A percentile compares a stretch with the other conserved stretches of the same genome.
These are phyloP conservation scores for Podarcis muralis DNA, from an alignment of 2,113 vertebrate genomes.

Conservation along the genomic window DNA sequence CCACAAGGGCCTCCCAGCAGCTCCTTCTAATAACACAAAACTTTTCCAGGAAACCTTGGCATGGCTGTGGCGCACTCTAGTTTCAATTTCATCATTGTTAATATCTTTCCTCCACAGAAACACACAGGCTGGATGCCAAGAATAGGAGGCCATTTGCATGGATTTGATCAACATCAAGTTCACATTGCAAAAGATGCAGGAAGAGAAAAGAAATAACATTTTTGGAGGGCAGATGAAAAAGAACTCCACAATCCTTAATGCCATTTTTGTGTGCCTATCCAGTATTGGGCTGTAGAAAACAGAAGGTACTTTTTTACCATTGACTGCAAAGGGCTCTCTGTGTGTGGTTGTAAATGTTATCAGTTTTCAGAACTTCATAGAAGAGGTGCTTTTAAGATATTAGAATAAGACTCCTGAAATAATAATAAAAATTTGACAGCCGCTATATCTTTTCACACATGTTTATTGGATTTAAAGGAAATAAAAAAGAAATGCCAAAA, in stretches of 20 bases:
- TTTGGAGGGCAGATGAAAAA: conserved; percentile 27
- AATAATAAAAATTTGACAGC: not conserved
- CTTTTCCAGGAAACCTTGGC: conserved; percentile 35
- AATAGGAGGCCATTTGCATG: not conserved
- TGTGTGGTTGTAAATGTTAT: not conserved
- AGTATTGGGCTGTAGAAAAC: conserved; percentile 1
- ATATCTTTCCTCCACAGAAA: conserved; percentile 49
- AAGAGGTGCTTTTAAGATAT: not conserved
- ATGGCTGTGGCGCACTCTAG: not conserved
- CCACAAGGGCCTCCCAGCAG: conserved; percentile 29
- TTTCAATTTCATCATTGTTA: conserved; percentile 13
- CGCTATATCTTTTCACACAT: not conserved
- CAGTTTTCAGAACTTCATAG: not conserved
- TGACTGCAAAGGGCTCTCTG: not conserved
- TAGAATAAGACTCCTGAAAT: not conserved
- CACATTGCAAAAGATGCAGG: conserved; percentile 2
- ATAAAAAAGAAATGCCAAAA: not conserved
- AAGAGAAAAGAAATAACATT: conserved; percentile 21
- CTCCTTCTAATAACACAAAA: conserved; percentile 35
- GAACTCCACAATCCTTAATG: not conserved
- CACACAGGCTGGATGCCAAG: not conserved
- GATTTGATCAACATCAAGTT: conserved; percentile 2
- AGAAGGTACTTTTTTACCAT: not conserved
- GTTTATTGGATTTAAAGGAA: not conserved
- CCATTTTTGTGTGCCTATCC: not conserved